phyloP scores from a whole-genome alignment of 2,113 vertebrate species.

The Oreochromis niloticus region DNA sequence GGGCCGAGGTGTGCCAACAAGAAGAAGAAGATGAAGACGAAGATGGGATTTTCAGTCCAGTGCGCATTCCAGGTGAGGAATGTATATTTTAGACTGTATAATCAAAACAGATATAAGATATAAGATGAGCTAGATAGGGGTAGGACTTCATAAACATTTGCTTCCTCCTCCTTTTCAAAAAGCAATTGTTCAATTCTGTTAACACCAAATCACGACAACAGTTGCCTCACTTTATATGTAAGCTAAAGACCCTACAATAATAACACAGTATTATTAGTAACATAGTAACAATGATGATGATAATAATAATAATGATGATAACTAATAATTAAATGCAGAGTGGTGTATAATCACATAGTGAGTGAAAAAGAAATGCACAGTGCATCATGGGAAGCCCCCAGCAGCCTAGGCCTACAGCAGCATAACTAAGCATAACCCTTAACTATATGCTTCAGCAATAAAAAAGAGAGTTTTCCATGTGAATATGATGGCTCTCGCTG shows the following conservation, averaged over 20 bases:
- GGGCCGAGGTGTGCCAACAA: constrained; percentile 20
- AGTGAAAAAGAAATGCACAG: not conserved
- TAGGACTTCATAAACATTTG: not conserved
- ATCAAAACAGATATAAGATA: not conserved
- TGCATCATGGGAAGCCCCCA: not conserved
- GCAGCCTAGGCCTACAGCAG: not conserved
- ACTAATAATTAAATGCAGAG: not conserved
- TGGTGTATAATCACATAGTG: not conserved
- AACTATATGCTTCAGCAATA: not conserved
- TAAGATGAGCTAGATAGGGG: not conserved
- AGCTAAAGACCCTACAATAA: not conserved
- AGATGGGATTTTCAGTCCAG: constrained; percentile 63
- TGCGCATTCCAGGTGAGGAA: constrained; percentile 68
- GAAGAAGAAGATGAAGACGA: constrained; percentile 65
- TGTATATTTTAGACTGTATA: not conserved
- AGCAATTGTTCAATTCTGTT: not conserved
- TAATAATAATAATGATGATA: not conserved
- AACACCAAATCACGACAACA: not conserved
- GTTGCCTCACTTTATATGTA: not conserved
- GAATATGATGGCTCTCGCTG: not conserved
- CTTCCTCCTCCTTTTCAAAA: not conserved
- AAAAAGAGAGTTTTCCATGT: not conserved
- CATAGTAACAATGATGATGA: not conserved
- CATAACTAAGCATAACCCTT: not conserved
- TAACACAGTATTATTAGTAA: not conserved